phyloP scores from a whole-genome alignment of 2,797 vertebrate species.

The Sebastes elongatus region DNA sequence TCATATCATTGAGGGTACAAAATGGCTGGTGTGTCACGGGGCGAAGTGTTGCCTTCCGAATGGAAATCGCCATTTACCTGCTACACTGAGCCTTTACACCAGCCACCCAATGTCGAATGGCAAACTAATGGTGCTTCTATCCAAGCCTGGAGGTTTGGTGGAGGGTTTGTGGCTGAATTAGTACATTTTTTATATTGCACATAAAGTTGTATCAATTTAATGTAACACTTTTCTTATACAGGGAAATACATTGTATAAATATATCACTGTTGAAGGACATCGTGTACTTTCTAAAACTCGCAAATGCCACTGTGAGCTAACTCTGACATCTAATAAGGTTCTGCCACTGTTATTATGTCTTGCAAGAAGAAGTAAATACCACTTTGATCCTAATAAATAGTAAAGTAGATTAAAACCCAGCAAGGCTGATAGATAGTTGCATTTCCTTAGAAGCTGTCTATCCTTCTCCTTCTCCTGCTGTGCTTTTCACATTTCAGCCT shows the following conservation, averaged over 20 bases:
- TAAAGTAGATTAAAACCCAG: background rate
- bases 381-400: constrained; percentile 13
- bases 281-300: background rate
- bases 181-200: background rate
- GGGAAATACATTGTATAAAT: background rate
- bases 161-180: background rate
- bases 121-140: background rate
- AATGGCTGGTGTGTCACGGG: background rate
- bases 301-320: background rate
- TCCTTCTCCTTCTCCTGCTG: background rate
- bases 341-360: background rate
- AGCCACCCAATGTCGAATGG: background rate
- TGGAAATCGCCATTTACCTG: background rate
- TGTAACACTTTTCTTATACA: background rate
- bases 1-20: background rate
- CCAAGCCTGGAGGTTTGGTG: background rate
- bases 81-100: background rate
- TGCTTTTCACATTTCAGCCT: constrained; percentile 22
- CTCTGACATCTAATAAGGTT: constrained; percentile 11
- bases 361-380: constrained; percentile 3
- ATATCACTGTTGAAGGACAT: background rate
- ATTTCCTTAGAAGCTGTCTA: background rate
- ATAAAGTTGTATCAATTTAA: background rate
- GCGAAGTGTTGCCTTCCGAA: background rate
- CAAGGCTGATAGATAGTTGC: background rate